Conservation (phyloP, 23 tunicate genomes). For the Ascidia mentula region DNA sequence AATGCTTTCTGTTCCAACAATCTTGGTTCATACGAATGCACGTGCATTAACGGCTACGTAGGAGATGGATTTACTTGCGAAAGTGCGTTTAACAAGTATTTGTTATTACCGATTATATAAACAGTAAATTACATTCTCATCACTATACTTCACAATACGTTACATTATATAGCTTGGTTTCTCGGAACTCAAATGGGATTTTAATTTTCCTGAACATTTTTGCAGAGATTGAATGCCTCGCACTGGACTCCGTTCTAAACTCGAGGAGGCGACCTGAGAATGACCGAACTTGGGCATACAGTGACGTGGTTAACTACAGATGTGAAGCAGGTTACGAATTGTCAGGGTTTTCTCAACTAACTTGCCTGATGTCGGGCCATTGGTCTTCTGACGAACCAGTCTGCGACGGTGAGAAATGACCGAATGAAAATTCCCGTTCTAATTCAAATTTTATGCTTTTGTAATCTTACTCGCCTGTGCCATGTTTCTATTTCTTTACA, state of each 20-base stretch:
- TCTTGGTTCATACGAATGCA: slow-evolving; percentile 35
- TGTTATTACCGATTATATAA: background rate
- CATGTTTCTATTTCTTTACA: too few species aligned
- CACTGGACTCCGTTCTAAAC: background rate
- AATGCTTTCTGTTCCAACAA: slow-evolving; percentile 44
- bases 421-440: too few species aligned
- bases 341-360: background rate
- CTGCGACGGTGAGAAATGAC: slow-evolving; percentile 15
- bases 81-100: slow-evolving; percentile 4
- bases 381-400: slow-evolving; percentile 29
- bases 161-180: too few species aligned
- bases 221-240: background rate
- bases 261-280: background rate
- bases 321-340: slow-evolving; percentile 9
- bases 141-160: background rate
- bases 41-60: slow-evolving; percentile 37
- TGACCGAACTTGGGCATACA: background rate
- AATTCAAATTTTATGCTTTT: too few species aligned
- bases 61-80: slow-evolving; percentile 48
- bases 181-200: background rate
- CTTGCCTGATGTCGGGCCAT: slow-evolving; percentile 16
- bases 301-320: slow-evolving; percentile 12
- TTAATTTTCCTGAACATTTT: background rate
- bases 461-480: too few species aligned
- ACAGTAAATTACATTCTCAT: background rate